phyloP scores from a whole-genome alignment of 2,113 vertebrate genomes.

The Platysteira castanea region DNA sequence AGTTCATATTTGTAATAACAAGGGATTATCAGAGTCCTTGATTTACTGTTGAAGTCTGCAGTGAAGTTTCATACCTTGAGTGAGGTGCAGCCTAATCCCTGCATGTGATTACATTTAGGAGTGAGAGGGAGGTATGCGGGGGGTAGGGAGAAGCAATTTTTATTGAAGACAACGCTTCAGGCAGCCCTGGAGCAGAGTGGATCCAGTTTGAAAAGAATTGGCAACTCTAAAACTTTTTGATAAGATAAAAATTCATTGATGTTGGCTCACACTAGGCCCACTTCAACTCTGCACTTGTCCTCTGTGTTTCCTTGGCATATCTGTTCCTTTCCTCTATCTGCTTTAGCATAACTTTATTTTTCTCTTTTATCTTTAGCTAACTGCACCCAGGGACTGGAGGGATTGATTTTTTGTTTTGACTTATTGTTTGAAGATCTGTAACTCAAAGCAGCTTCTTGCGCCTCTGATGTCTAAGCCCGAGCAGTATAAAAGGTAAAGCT shows the following conservation, averaged over 20 bases:
- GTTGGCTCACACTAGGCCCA: constrained; percentile 71
- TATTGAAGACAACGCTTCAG: constrained; percentile 65
- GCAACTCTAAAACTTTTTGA: constrained; percentile 78
- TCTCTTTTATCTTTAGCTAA: constrained; percentile 90
- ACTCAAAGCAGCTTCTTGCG: constrained; percentile 89
- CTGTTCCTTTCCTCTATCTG: constrained; percentile 70
- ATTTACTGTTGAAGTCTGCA: constrained; percentile 63
- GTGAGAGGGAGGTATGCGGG: background rate
- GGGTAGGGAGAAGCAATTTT: constrained; percentile 18
- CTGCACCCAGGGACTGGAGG: constrained; percentile 80
- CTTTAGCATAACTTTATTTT: constrained; percentile 83
- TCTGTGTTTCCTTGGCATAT: constrained; percentile 71
- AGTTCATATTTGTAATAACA: constrained; percentile 49
- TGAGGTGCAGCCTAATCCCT: constrained; percentile 60
- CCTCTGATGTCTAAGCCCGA: constrained; percentile 90
- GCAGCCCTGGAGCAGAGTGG: constrained; percentile 65
- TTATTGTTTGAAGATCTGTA: constrained; percentile 95
- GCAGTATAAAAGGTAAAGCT: constrained; percentile 89
- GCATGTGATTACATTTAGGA: constrained; percentile 43
- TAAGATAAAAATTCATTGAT: constrained; percentile 81
- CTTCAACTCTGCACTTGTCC: constrained; percentile 75
- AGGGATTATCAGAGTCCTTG: constrained; percentile 55
- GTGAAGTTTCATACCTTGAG: constrained; percentile 46
- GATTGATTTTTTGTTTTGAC: constrained; percentile 96
- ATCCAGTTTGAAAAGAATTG: constrained; percentile 69